phyloP scores from a whole-genome alignment of 2,113 vertebrate genomes.

The Pseudorasbora parva region DNA sequence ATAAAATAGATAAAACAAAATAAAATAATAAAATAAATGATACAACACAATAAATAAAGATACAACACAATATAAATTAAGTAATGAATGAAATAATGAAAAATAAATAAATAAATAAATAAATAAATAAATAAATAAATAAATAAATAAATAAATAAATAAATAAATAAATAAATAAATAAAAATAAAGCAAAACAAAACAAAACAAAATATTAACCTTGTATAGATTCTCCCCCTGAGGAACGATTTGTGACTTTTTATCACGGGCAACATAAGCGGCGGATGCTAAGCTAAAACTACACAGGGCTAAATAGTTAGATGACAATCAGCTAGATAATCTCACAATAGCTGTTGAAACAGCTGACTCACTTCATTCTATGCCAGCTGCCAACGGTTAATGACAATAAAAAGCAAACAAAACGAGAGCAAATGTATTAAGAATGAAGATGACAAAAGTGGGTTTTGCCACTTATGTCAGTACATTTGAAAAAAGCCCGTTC shows the following conservation, averaged over 20 bases:
- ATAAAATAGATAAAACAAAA: no score
- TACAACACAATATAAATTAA: no score
- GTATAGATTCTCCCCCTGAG: neutral
- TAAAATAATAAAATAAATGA: no score
- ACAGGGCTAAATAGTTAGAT: neutral
- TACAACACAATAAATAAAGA: no score
- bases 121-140: no score
- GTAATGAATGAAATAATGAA: no score
- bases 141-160: no score
- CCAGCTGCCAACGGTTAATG: neutral
- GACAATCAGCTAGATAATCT: slow-evolving; percentile 28
- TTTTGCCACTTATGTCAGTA: neutral
- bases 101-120: no score
- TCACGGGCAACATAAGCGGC: neutral
- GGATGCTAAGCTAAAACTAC: slow-evolving; percentile 10
- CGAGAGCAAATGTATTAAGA: slow-evolving; percentile 16
- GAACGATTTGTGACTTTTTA: slow-evolving; percentile 2
- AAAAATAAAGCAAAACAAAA: neutral
- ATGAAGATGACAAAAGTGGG: neutral
- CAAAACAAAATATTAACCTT: no score
- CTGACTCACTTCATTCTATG: slow-evolving; percentile 37
- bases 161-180: no score
- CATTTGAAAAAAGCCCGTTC: slow-evolving; percentile 6
- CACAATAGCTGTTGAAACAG: slow-evolving; percentile 47
- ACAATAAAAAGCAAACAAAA: slow-evolving; percentile 43